phyloP scores from a whole-genome alignment of 2,113 vertebrate species.

The rabbit (Oryctolagus cuniculus) region DNA sequence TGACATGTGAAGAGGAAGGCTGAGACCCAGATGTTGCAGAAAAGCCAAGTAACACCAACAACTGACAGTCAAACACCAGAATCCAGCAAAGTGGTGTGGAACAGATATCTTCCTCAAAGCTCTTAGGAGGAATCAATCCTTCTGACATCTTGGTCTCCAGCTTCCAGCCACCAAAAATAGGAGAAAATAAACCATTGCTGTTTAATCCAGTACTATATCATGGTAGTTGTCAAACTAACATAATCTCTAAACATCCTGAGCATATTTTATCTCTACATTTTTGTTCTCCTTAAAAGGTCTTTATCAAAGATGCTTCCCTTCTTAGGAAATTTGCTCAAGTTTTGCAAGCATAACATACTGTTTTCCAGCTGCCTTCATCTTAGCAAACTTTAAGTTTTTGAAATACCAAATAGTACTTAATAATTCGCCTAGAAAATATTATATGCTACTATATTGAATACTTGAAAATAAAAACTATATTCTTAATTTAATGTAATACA shows the following conservation, averaged over 20 bases:
- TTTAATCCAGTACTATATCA: not conserved
- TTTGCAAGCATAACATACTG: not conserved
- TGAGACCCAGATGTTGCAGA: not conserved
- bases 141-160: not conserved
- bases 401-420: not conserved
- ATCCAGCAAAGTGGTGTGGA: not conserved
- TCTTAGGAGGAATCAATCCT: not conserved
- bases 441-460: not conserved
- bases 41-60: not conserved
- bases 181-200: not conserved
- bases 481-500: not conserved
- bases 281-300: not conserved
- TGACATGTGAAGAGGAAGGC: not conserved
- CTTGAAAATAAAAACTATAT: conserved; percentile 35
- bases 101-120: not conserved
- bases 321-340: not conserved
- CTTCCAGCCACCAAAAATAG: not conserved
- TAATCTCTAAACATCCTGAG: not conserved
- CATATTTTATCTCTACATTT: not conserved
- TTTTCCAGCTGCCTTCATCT: not conserved
- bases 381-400: not conserved
- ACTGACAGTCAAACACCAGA: not conserved
- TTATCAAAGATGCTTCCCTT: not conserved
- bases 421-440: not conserved
- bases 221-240: not conserved